These are phyloP conservation scores for Xiphias gladius DNA, from an alignment of 2,113 vertebrate species.

Conservation along the genomic window DNA sequence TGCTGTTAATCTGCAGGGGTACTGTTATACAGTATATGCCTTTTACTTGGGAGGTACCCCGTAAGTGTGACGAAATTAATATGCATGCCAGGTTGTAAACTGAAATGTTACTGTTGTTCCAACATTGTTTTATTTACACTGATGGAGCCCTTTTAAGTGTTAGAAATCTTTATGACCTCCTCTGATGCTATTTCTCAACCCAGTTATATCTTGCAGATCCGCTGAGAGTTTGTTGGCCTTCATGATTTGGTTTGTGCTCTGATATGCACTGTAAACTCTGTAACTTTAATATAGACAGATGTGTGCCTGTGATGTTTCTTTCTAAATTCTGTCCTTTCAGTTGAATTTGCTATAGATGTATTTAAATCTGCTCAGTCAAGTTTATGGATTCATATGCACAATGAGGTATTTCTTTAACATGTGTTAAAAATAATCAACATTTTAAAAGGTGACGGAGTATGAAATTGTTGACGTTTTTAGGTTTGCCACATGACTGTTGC, in stretches of 20 bases:
- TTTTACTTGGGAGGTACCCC: neutral
- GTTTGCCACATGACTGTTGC: constrained; percentile 20
- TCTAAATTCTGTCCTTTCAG: neutral
- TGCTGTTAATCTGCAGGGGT: neutral
- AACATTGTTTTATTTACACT: neutral
- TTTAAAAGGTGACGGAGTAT: neutral
- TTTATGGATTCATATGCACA: neutral
- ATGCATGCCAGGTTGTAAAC: neutral
- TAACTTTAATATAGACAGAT: neutral
- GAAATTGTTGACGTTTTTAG: constrained; percentile 5
- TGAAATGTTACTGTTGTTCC: neutral
- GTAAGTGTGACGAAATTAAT: neutral
- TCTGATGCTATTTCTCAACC: neutral
- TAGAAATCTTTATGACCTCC: neutral
- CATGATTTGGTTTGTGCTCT: neutral
- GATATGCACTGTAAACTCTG: neutral
- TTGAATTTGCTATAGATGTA: neutral
- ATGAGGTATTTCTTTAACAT: neutral
- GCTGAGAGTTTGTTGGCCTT: neutral
- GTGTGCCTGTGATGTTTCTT: no score
- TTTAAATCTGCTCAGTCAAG: neutral
- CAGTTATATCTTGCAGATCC: neutral
- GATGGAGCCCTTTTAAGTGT: neutral
- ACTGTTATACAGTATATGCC: no score
- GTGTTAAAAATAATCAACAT: neutral